These are phyloP conservation scores for Echinometra lucunter DNA, from an alignment of 53 echinoderm and acorn worm genomes.

Conservation along the genomic window DNA sequence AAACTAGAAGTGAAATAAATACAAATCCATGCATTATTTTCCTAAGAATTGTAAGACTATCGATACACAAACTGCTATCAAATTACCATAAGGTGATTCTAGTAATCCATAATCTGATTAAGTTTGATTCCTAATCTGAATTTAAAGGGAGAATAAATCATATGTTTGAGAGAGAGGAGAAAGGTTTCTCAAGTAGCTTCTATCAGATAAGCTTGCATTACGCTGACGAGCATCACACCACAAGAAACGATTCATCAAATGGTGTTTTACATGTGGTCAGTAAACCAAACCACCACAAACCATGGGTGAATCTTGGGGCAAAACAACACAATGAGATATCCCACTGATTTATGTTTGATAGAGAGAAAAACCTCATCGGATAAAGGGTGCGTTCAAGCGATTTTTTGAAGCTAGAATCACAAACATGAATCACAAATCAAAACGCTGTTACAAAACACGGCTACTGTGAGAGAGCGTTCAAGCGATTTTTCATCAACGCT, in stretches of 20 bases:
- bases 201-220: constrained; percentile 36
- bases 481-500: too few species aligned
- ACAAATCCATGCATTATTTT: background rate
- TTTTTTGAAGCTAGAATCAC: too few species aligned
- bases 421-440: too few species aligned
- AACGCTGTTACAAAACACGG: too few species aligned
- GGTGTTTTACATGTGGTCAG: constrained; percentile 43
- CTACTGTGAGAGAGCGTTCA: too few species aligned
- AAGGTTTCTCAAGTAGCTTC: constrained; percentile 23
- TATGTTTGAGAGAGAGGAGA: background rate
- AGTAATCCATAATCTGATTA: constrained; percentile 8
- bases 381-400: too few species aligned
- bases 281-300: constrained; percentile 9
- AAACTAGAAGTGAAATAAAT: background rate
- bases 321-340: constrained; percentile 12
- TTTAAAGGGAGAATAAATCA: constrained; percentile 1
- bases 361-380: too few species aligned
- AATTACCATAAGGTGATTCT: constrained; percentile 10
- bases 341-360: background rate
- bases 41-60: constrained; percentile 2
- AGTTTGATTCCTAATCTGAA: constrained; percentile 15
- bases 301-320: background rate
- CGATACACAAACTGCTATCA: background rate
- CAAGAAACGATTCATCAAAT: constrained; percentile 37
- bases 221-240: background rate